Conservation (phyloP, 2,888 invertebrate genomes). For the Toxonevra muliebris region DNA sequence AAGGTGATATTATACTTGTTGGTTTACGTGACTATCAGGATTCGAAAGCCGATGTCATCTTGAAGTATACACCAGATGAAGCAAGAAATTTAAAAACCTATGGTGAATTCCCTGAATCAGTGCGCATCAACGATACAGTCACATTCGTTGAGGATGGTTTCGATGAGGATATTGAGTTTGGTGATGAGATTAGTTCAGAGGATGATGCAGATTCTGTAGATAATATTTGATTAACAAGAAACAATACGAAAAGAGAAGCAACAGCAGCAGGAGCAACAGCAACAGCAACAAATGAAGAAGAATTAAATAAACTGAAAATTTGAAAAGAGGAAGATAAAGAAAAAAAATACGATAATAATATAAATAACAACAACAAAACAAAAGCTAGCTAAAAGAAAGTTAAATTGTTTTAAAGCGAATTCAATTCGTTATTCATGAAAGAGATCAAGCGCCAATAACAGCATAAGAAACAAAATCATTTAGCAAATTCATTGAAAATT, state of each 20-base stretch:
- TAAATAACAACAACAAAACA: constrained; percentile 6
- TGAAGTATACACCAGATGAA: constrained; percentile 99
- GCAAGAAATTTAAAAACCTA: constrained; percentile 98
- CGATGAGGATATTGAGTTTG: constrained; percentile 97
- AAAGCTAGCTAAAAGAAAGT: constrained; percentile 11
- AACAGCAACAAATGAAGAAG: constrained; percentile 34
- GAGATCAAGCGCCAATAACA: constrained; percentile 14
- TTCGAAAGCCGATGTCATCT: constrained; percentile 97
- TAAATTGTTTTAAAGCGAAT: background rate
- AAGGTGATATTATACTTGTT: constrained; percentile 97
- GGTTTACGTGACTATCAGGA: constrained; percentile 98
- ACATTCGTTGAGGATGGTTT: constrained; percentile 94
- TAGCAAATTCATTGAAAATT: background rate
- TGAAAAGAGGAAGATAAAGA: constrained; percentile 21
- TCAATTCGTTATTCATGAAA: background rate
- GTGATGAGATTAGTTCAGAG: constrained; percentile 92
- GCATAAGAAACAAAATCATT: constrained; percentile 6
- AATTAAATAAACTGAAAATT: constrained; percentile 38
- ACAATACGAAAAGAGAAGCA: constrained; percentile 31
- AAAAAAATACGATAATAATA: constrained; percentile 12
- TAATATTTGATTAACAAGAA: constrained; percentile 68
- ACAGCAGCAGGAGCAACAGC: constrained; percentile 20
- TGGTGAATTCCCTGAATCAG: constrained; percentile 98
- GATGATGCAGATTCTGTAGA: constrained; percentile 84
- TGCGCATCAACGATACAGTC: constrained; percentile 95